Evolutionary conservation across 2,888 invertebrate genomes (phyloP), one percentile per base, ranked within the genome.

Genomic region (Synanthedon formicaeformis): DNA sequence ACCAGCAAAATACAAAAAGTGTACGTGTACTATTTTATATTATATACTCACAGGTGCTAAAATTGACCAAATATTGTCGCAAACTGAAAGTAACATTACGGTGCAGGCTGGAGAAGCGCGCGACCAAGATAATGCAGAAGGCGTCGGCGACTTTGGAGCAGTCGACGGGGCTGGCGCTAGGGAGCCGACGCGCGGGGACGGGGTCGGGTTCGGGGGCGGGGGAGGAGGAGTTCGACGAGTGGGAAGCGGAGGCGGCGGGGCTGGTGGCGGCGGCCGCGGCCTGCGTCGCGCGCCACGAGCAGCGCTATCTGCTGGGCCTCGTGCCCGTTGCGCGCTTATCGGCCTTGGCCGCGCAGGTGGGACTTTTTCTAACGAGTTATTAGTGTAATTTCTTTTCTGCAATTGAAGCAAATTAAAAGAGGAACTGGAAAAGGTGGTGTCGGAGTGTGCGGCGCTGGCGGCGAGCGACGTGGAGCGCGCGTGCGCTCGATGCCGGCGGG

Each of bases 241-340:
- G 72, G 64, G 85, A 82, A 63, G 78, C 77, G 52, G 75, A 75
- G 64, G 59, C 73, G 56, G 81, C 78, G 6, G 84, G 97, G 56
- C 90, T 94, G 49, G 90, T 95, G 65, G 92, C 97, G 4, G 92
- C 95, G 40, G 95, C 94, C 1, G 85, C 97, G 55, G 93, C 94
- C 57, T 92, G 94, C 54, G 85, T 98, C 14, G 94, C 97, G 89
- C 94, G 96, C 64, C 93, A 94, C 75, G 98, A 98, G 78, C 92
- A 94, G 59, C 89, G 92, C 51, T 79, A 94, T 40, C 93, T 97
- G 89, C 91, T 92, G 51, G 95, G 94, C 40, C 93, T 98, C 8
- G 92, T 98, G 67, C 95, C 96, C 8, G 81, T 91, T 57, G 91
- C 93, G 48, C 92, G 94, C 61, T 93, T 96, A 71, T 92, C 94